Evolutionary conservation across 2,888 invertebrate genomes (phyloP), one percentile per base, ranked within the genome.

Genomic region (Orthosia incerta): DNA sequence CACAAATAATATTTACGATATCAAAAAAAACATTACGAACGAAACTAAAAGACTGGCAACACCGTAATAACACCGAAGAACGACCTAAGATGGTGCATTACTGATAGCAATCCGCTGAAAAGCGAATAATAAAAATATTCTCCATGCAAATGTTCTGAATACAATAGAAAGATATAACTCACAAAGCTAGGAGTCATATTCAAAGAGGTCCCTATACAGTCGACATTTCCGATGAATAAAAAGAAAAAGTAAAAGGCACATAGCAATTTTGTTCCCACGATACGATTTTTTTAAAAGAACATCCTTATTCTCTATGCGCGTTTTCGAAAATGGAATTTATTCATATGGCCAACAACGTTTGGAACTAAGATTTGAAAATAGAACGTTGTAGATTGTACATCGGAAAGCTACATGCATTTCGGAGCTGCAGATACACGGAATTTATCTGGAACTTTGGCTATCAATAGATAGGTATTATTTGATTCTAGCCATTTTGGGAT

Each of bases 101-200:
- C 70, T 66, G 79, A 83, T 79, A 83, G 71, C 67, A 83, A 76
- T 76, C 70, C 66, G 51, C 74, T 80, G 70, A 80, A 78, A 76
- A 71, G 60, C 72, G 57, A 65, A 80, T 50, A 83, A 76, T 80
- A 83, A 85, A 80, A 85, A 57, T 77, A 80, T 80, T 67, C 73
- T 68, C 71, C 61, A 69, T 66, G 69, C 80, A 82, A 73, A 82
- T 73, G 31, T 77, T 18, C 55, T 57, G 20, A 68, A 46, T 71
- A 83, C 80, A 86, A 85, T 71, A 74, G 68, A 73, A 45, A 74
- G 45, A 73, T 79, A 74, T 74, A 63, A 74, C 68, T 72, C 31
- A 66, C 73, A 80, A 80, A 74, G 76, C 61, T 51, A 18, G 73
- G 56, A 74, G 51, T 72, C 69, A 75, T 69, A 67, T 60, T 64